A percentile compares a stretch with the other conserved stretches of the same genome.
Conservation (phyloP, 2,797 vertebrate species). For the Amazona ochrocephala region DNA sequence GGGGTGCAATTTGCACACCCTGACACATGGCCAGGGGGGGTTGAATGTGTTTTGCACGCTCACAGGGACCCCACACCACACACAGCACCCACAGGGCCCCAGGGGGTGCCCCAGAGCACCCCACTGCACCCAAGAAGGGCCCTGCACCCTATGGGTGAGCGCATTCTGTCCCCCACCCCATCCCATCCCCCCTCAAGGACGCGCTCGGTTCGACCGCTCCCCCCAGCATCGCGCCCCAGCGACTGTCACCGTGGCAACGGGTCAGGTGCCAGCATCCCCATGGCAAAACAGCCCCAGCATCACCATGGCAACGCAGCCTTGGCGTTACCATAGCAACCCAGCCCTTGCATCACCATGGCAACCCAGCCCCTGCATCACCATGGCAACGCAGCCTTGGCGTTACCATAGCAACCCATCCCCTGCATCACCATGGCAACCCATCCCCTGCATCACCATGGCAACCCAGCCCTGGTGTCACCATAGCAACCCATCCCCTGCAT, state of each 20-base stretch:
- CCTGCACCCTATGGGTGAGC: no score
- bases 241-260: background rate
- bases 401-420: no score
- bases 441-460: no score
- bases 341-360: no score
- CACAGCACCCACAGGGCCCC: background rate
- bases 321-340: background rate
- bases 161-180: background rate
- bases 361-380: no score
- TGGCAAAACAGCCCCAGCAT: no score
- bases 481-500: no score
- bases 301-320: background rate
- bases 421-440: no score
- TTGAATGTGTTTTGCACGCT: no score
- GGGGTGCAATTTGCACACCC: background rate
- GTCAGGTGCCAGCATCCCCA: background rate
- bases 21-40: background rate
- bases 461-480: no score
- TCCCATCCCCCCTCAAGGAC: conserved; percentile 4
- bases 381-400: no score
- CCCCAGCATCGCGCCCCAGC: background rate
- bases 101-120: background rate
- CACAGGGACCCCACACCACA: background rate
- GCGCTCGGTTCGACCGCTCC: no score
- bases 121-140: background rate